Evolutionary conservation across 2,797 vertebrate genomes (phyloP), one percentile per base, ranked within the genome.

Genomic region (Lutjanus campechanus): DNA sequence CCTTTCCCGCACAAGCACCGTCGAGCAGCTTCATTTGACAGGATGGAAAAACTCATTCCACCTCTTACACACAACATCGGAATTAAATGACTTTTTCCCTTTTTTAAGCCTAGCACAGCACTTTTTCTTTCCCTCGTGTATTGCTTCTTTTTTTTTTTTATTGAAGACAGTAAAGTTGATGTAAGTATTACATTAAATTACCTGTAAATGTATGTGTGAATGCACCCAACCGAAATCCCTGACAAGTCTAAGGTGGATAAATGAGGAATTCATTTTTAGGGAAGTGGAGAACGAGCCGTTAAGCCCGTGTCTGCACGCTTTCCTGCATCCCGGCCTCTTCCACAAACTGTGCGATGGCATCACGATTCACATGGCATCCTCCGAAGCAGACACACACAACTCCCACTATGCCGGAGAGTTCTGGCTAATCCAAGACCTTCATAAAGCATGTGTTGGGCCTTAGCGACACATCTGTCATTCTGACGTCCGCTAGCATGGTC

Each of bases 381-480:
- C 55, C 75, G 62, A 77, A 86, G 70, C 69, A 49, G 29, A 13
- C 66, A 29, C 72, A 25, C 73, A 49, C 67, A 72, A 8, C 77
- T 89, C 82, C 77, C 81, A 65, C 87, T 50, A 36, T 63, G 73
- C 66, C 1, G 76, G 62, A 68, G 84, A 90, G 77, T 90, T 80
- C 79, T 85, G 80, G 78, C 88, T 94, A 92, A 93, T 94, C 92
- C 91, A 66, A 70, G 90, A 90, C 92, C 91, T 93, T 84, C 88
- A 86, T 82, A 82, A 93, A 93, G 89, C 92, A 92, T 93, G 90
- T 92, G 91, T 80, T 85, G 86, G 91, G 90, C 90, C 83, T 93
- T 67, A 90, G 86, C 73, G 73, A 73, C 88, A 90, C 91, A 91
- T 94, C 94, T 90, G 91, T 91, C 92, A 87, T 84, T 85, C 90